phyloP scores from a whole-genome alignment of 2,797 vertebrate genomes.

The Avahi laniger region DNA sequence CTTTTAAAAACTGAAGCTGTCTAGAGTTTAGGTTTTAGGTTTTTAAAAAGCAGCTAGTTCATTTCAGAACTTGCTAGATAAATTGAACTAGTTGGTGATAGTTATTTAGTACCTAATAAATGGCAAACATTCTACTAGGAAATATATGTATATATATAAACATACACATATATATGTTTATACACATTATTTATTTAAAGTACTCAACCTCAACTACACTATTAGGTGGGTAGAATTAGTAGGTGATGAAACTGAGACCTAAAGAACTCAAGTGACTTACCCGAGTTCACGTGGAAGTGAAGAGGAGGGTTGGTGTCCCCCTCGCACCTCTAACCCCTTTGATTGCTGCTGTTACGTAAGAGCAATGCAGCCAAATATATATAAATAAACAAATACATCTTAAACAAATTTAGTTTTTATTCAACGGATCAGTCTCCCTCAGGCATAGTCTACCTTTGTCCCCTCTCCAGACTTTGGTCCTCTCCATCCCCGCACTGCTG shows the following conservation, averaged over 20 bases:
- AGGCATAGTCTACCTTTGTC: background rate
- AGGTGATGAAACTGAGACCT: background rate
- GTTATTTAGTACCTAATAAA: conserved; percentile 3
- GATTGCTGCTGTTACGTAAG: background rate
- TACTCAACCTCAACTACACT: background rate
- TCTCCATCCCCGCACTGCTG: background rate
- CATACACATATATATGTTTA: too few relatives aligned
- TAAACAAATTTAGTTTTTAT: background rate
- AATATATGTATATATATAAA: too few relatives aligned
- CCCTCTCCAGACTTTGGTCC: background rate
- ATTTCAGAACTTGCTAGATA: background rate
- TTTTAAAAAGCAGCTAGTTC: conserved; percentile 1
- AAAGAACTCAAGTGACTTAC: background rate
- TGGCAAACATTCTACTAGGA: background rate
- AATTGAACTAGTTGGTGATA: background rate
- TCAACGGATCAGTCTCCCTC: background rate
- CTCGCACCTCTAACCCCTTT: background rate
- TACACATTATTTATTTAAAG: background rate
- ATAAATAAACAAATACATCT: background rate
- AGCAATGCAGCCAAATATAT: background rate
- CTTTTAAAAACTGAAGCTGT: background rate
- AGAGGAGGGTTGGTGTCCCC: background rate
- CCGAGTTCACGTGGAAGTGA: background rate
- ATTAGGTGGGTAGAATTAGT: background rate
- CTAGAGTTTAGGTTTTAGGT: background rate